A percentile compares a stretch with the other conserved stretches of the same genome.
These are phyloP conservation scores for Prochilodus magdalenae DNA, from an alignment of 2,113 vertebrate genomes.

Conservation along the genomic window DNA sequence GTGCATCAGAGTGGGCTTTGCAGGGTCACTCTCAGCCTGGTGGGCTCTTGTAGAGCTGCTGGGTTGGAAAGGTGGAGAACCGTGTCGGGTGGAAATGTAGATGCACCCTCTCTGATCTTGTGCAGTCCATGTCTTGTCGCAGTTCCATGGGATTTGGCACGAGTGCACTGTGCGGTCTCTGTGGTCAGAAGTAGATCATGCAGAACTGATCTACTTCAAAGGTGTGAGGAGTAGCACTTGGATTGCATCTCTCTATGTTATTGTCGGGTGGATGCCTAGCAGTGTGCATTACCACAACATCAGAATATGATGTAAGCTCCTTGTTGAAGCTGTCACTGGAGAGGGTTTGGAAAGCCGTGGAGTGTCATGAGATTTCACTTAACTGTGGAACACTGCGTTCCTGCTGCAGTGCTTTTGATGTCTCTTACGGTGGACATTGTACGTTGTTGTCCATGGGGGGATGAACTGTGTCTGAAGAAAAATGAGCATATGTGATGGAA, in stretches of 20 bases:
- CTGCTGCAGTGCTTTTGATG: background rate
- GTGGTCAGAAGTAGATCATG: background rate
- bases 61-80: background rate
- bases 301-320: background rate
- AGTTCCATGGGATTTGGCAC: conserved; percentile 12
- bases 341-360: background rate
- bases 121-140: conserved; percentile 8
- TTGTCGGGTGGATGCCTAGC: background rate
- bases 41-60: background rate
- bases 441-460: background rate
- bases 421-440: background rate
- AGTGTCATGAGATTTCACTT: background rate
- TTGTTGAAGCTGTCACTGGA: background rate
- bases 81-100: background rate
- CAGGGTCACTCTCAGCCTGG: background rate
- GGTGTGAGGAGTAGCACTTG: background rate
- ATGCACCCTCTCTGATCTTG: background rate
- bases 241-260: background rate
- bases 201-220: conserved; percentile 5
- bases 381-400: background rate
- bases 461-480: background rate
- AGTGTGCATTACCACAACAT: background rate
- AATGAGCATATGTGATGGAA: background rate
- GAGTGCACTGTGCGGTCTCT: background rate
- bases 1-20: background rate